phyloP scores from a whole-genome alignment of 2,888 invertebrate genomes.

The Rotaria macrura region DNA sequence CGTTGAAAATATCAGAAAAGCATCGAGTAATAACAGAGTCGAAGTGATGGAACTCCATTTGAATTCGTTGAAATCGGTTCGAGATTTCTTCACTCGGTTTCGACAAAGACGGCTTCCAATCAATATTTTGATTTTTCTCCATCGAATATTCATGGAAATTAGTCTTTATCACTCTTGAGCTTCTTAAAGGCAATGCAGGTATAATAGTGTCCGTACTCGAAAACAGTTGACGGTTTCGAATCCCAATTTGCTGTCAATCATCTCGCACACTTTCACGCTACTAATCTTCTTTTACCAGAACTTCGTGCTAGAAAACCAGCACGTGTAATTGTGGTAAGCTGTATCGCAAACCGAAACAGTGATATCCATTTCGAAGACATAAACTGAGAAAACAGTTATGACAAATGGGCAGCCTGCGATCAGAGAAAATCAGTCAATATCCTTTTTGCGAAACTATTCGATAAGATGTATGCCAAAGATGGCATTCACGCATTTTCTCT shows the following conservation, averaged over 20 bases:
- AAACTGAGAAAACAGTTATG: background rate
- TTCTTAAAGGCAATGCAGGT: too few relatives aligned
- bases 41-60: constrained; percentile 19
- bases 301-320: background rate
- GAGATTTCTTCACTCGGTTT: constrained; percentile 16
- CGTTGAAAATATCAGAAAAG: constrained; percentile 46
- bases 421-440: background rate
- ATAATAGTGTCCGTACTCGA: background rate
- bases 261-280: constrained; percentile 33
- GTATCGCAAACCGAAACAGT: background rate
- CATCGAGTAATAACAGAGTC: constrained; percentile 10
- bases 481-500: background rate
- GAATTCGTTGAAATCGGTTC: constrained; percentile 12
- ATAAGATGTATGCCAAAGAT: background rate
- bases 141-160: too few relatives aligned
- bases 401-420: background rate
- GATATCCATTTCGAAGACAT: background rate
- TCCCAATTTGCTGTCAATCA: constrained; percentile 36
- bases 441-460: background rate
- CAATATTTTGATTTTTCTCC: background rate
- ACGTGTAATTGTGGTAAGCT: background rate
- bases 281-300: background rate
- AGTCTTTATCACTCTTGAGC: too few relatives aligned
- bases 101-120: constrained; percentile 8
- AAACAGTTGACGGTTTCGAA: constrained; percentile 36